phyloP scores from a whole-genome alignment of 2,797 vertebrate species.

The Peromyscus aztecus region DNA sequence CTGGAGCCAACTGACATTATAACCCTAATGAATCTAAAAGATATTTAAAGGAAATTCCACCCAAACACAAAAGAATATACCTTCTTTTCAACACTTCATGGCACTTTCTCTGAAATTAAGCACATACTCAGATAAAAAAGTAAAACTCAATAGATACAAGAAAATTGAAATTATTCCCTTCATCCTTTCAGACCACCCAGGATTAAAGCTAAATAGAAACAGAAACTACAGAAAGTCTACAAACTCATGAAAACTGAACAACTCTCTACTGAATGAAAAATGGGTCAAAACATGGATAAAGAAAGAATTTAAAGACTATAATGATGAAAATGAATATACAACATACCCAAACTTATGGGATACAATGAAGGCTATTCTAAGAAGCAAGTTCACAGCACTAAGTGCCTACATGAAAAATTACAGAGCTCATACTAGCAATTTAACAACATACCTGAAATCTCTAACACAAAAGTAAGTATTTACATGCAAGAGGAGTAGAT shows the following conservation, averaged over 20 bases:
- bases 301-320: neutral
- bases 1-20: neutral
- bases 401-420: too few relatives aligned
- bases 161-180: neutral
- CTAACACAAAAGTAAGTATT: too few relatives aligned
- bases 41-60: neutral
- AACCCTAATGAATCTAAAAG: too few relatives aligned
- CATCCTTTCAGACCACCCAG: neutral
- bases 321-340: neutral
- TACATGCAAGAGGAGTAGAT: too few relatives aligned
- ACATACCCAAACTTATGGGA: neutral
- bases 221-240: neutral
- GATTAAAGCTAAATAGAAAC: neutral
- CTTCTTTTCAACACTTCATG: neutral
- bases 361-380: neutral
- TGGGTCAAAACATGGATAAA: neutral
- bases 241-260: too few relatives aligned
- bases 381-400: too few relatives aligned
- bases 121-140: neutral
- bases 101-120: neutral
- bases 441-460: too few relatives aligned
- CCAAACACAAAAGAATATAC: neutral
- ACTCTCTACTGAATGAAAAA: too few relatives aligned
- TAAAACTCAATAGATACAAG: neutral
- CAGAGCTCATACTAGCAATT: too few relatives aligned